Evolutionary conservation across 2,888 invertebrate species (phyloP).

Genomic region (Thysanoteuthis rhombus): DNA sequence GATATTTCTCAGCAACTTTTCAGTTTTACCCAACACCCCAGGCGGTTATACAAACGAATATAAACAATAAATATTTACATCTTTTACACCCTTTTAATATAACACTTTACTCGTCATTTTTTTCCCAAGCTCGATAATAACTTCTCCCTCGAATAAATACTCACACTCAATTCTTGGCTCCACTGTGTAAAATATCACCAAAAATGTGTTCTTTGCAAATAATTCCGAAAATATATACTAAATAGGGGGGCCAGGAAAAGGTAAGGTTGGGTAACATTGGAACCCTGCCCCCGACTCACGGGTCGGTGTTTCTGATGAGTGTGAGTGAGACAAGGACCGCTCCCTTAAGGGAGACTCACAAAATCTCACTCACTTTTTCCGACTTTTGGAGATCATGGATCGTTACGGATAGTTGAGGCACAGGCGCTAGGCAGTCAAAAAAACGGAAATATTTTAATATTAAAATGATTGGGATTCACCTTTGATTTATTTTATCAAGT

Average conservation of each 20-base stretch:
- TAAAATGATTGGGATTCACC: neutral
- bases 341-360: constrained; percentile 29
- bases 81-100: neutral
- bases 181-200: neutral
- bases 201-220: neutral
- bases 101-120: neutral
- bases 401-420: neutral
- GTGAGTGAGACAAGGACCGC: constrained; percentile 24
- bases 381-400: neutral
- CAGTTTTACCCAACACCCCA: too few relatives aligned
- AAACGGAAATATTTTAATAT: neutral
- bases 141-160: constrained; percentile 26
- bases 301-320: neutral
- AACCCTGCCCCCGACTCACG: constrained; percentile 14
- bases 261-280: neutral
- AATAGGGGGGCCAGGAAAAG: neutral
- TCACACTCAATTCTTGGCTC: constrained; percentile 12
- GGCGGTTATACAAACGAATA: too few relatives aligned
- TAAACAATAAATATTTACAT: neutral
- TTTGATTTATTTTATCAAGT: neutral
- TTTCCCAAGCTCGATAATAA: neutral
- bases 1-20: too few relatives aligned
- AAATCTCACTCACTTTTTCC: constrained; percentile 22
- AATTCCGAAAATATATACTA: neutral
- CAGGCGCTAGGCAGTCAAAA: neutral